Evolutionary conservation across 23 tunicate genomes (phyloP).

Genomic region (Ciona savignyi): DNA sequence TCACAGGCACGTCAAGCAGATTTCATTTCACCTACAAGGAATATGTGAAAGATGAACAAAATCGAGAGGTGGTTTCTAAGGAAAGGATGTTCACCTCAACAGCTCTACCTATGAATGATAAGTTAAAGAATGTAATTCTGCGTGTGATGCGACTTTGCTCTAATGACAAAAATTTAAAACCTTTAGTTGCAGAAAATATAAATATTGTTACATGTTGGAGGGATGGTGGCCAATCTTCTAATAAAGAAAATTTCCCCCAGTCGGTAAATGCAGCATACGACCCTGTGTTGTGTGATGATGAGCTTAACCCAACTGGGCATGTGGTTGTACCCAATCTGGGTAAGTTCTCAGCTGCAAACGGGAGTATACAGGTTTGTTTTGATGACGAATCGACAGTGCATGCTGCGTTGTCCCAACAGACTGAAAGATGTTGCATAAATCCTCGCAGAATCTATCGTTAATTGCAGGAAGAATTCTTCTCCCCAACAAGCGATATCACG

Average conservation of each 20-base stretch:
- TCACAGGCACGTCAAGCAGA: neutral
- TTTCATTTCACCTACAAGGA: neutral
- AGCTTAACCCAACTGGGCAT: neutral
- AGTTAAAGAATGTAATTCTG: constrained; percentile 33
- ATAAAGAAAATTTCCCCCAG: neutral
- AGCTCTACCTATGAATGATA: constrained; percentile 39
- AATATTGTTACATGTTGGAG: constrained; percentile 32
- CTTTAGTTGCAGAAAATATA: neutral
- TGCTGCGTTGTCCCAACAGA: constrained; percentile 3
- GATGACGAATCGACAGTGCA: constrained; percentile 53
- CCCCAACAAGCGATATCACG: constrained; percentile 24
- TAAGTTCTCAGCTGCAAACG: constrained; percentile 35
- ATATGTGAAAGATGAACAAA: constrained; percentile 7
- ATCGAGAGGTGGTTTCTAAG: neutral
- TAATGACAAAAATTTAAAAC: neutral
- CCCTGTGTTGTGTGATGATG: neutral
- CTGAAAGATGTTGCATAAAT: neutral
- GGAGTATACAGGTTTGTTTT: constrained; percentile 46
- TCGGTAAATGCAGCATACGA: neutral
- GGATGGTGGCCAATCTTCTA: neutral
- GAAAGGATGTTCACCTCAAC: constrained; percentile 49
- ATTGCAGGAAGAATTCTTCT: constrained; percentile 31
- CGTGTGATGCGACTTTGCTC: constrained; percentile 36
- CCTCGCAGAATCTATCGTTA: neutral
- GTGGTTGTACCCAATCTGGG: constrained; percentile 32